Evolutionary conservation across 1,140 invertebrate genomes (phyloP), one percentile per base, ranked within the genome.

Genomic region (Achroia grisella): DNA sequence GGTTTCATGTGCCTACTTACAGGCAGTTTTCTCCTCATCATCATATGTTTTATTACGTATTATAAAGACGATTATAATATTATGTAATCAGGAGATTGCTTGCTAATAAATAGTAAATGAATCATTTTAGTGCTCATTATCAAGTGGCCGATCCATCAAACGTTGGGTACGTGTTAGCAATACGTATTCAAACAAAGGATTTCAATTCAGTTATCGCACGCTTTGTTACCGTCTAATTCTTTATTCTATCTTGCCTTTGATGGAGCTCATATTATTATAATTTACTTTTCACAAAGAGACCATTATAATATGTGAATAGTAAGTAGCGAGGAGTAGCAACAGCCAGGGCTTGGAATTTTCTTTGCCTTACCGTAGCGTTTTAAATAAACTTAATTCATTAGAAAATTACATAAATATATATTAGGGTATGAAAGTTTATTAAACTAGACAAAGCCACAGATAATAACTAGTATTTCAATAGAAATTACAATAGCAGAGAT

Each of bases 201-300:
- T 80, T 76, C 70, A 79, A 80, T 75, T 73, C 64, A 68, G 53
- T 71, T 73, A 71, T 68, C 68, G 55, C 43, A 46, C 43, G 56
- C 62, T 78, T 74, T 78, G 71, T 71, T 68, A 62, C 45, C 43
- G 49, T 53, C 45, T 61, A 51, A 61, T 64, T 72, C 71, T 75
- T 71, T 67, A 69, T 58, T 66, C 62, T 55, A 55, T 62, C 51
- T 54, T 49, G 40, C 59, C 54, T 56, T 71, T 71, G 63, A 70
- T 50, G 54, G 44, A 48, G 36, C 56, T 60, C 60, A 59, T 56
- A 56, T 23, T 23, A 23, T 23, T 23, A 23, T 62, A 70, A 72
- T 77, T 74, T 66, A 73, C 61, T 55, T 67, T 71, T 54, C 57
- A 74, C 52, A 72, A 74, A 71, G 61, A 54, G 47, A 44, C 53